A percentile compares a stretch with the other conserved stretches of the same genome.
Evolutionary conservation across 2,888 invertebrate species (phyloP).

Genomic region (Sclerodermus sp.): DNA sequence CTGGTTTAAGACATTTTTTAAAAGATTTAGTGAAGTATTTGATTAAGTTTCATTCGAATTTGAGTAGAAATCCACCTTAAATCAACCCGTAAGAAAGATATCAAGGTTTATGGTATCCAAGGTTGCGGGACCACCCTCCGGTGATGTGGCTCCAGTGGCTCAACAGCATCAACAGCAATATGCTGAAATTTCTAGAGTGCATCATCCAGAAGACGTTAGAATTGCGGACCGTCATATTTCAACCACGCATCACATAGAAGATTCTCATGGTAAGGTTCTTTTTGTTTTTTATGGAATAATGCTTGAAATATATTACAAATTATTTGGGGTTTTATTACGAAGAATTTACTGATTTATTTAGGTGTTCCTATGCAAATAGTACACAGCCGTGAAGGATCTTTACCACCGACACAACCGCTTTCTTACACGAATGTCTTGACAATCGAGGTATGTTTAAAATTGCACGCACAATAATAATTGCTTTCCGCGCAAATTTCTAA

Average conservation of each 20-base stretch:
- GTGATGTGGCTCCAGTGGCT: slow-evolving; percentile 21
- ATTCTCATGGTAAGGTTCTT: slow-evolving; percentile 30
- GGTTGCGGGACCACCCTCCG: slow-evolving; percentile 50
- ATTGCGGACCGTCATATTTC: slow-evolving; percentile 19
- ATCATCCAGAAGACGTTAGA: slow-evolving; percentile 26
- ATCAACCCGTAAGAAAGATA: slow-evolving; percentile 68
- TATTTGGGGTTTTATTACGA: not conserved
- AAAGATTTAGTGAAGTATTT: too few relatives aligned
- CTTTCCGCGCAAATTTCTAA: too few relatives aligned
- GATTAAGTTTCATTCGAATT: too few relatives aligned
- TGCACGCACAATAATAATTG: slow-evolving; percentile 1
- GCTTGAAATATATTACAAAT: not conserved
- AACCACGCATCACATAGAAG: slow-evolving; percentile 33
- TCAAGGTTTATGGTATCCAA: slow-evolving; percentile 75
- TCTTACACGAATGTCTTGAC: slow-evolving; percentile 23
- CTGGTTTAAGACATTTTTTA: too few relatives aligned
- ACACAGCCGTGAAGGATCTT: slow-evolving; percentile 49
- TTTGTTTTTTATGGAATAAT: not conserved
- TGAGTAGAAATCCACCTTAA: slow-evolving; percentile 6
- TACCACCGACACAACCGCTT: slow-evolving; percentile 41
- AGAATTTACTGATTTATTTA: not conserved
- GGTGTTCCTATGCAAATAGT: slow-evolving; percentile 37
- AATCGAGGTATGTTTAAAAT: slow-evolving; percentile 39
- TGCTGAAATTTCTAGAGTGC: slow-evolving; percentile 15
- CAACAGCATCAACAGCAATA: slow-evolving; percentile 32